phyloP scores from a whole-genome alignment of 2,113 vertebrate species.

The Bos taurus region ARS-UCD2.0 NC_037340.1:38026501-38027000 shows the following conservation, averaged over 20 bases:
- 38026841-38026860: neutral
- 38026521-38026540: neutral
- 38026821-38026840: neutral
- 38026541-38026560: accelerated
- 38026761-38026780: neutral
- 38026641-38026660: constrained; percentile 31
- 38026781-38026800: neutral
- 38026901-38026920: neutral
- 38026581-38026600: neutral
- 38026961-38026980: neutral
- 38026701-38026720: neutral
- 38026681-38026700: neutral
- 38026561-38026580: neutral
- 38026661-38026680: constrained; percentile 7
- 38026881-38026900: neutral
- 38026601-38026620: constrained; percentile 8
- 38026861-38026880: neutral
- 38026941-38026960: neutral
- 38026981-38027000: neutral
- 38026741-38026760: neutral
- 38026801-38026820: neutral
- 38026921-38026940: neutral
- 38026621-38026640: constrained; percentile 38
- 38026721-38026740: neutral
- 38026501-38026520: neutral